Evolutionary conservation across 2,113 vertebrate species (phyloP), one percentile per base, ranked within the genome.

Genomic region (Peromyscus californicus): DNA sequence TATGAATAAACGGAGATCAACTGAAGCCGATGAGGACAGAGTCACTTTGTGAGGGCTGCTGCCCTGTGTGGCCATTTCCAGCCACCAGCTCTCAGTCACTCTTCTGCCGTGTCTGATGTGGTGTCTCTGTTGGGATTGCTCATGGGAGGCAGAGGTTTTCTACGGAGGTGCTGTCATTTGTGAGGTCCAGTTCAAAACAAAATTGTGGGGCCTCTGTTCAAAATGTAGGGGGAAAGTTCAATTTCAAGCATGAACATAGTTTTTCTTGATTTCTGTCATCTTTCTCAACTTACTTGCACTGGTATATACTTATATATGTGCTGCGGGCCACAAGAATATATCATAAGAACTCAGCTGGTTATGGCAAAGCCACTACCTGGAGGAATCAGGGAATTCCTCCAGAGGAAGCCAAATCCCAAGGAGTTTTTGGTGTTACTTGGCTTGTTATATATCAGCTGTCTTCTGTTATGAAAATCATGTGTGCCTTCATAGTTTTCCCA

Each of bases 21-120:
- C 7, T 54, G n/a, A 8, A n/a, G 57, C 24, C 29, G 10, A 51
- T 13, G 1, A 3, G 7, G 0, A 0, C 22, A 67, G 54, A 67
- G 54, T 72, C 0, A 1, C n/a, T 24, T 4, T n/a, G 7, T n/a
- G 7, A 8, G 8, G 7, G 3, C 36, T 1, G 0, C 22, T 3
- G 4, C 0, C 5, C 67, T 59, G 39, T 26, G 12, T 10, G 0
- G 16, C 5, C 33, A n/a, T 8, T 48, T 19, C 48, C 9, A 24
- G 33, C 3, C 0, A 0, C n/a, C 9, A 0, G 1, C 12, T 5
- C 57, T 2, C 17, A 6, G 89, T 48, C 31, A 2, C 29, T 48
- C 26, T 45, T 31, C 33, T 9, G 1, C 1, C 7, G 21, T 29
- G n/a, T 21, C 36, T 26, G 33, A 5, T 0, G 2, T 0, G 17